Conservation (phyloP, 2,113 vertebrate species). For the Oreamnos americanus region DNA sequence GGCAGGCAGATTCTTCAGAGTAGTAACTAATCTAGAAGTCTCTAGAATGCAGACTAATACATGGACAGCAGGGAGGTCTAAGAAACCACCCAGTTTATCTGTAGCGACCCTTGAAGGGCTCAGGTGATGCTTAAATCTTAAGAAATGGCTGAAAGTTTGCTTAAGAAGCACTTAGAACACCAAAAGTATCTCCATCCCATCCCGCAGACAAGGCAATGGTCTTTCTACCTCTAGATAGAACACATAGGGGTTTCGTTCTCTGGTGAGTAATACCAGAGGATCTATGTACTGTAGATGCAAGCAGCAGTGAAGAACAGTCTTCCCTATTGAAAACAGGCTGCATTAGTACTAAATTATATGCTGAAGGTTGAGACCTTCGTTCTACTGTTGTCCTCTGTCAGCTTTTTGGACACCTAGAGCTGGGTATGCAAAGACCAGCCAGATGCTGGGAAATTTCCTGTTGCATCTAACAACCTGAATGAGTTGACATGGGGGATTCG, state of each 20-base stretch:
- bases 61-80: background rate
- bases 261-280: background rate
- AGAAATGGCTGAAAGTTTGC: background rate
- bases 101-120: background rate
- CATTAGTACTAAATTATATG: background rate
- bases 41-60: background rate
- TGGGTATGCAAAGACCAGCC: background rate
- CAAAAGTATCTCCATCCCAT: background rate
- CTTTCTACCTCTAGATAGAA: background rate
- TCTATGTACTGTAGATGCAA: background rate
- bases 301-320: background rate
- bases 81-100: background rate
- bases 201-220: background rate
- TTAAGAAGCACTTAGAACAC: background rate
- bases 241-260: background rate
- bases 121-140: background rate
- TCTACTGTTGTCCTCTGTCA: background rate
- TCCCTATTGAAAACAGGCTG: background rate
- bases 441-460: background rate
- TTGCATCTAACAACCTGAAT: background rate
- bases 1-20: background rate
- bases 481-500: background rate
- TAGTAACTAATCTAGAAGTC: background rate
- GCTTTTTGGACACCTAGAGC: background rate
- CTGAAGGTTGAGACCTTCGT: accelerated